A percentile compares a stretch with the other conserved stretches of the same genome.
phyloP scores from a whole-genome alignment of 2,888 invertebrate species.

The Tetranychus truncatus region DNA sequence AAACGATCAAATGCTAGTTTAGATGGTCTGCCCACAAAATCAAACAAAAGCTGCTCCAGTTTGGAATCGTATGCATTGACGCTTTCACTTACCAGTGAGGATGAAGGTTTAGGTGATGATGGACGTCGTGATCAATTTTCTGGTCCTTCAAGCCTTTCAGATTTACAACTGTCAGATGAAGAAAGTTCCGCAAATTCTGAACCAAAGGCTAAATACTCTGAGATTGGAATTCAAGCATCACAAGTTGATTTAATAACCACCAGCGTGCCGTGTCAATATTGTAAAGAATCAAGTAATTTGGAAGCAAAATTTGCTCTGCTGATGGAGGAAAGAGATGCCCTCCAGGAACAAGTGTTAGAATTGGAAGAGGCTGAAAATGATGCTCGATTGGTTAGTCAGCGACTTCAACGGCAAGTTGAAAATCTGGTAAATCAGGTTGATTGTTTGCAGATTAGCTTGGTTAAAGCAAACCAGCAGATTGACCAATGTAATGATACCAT shows the following conservation, averaged over 20 bases:
- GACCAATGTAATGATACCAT: slow-evolving; percentile 14
- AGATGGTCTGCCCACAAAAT: neutral
- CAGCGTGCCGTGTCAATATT: neutral
- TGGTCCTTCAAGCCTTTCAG: slow-evolving; percentile 24
- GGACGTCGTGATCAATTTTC: slow-evolving; percentile 23
- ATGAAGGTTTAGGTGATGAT: slow-evolving; percentile 25
- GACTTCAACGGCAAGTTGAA: slow-evolving; percentile 26
- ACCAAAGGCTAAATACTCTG: neutral
- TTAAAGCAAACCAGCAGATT: slow-evolving; percentile 16
- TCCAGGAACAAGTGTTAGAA: slow-evolving; percentile 52
- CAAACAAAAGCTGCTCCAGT: slow-evolving; percentile 4
- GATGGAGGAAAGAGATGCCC: slow-evolving; percentile 18
- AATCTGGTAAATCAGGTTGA: slow-evolving; percentile 15
- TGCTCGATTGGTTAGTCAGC: slow-evolving; percentile 45
- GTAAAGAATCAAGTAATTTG: neutral
- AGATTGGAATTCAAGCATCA: neutral
- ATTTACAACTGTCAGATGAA: slow-evolving; percentile 18
- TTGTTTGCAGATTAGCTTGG: slow-evolving; percentile 13
- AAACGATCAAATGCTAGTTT: neutral
- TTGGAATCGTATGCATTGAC: slow-evolving; percentile 3
- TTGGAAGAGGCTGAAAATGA: slow-evolving; percentile 57
- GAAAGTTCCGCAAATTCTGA: neutral
- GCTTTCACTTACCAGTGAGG: slow-evolving; percentile 22
- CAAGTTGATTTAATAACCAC: neutral
- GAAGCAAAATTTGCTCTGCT: neutral